phyloP scores from a whole-genome alignment of 1,140 invertebrate species.

The Cydia amplana region DNA sequence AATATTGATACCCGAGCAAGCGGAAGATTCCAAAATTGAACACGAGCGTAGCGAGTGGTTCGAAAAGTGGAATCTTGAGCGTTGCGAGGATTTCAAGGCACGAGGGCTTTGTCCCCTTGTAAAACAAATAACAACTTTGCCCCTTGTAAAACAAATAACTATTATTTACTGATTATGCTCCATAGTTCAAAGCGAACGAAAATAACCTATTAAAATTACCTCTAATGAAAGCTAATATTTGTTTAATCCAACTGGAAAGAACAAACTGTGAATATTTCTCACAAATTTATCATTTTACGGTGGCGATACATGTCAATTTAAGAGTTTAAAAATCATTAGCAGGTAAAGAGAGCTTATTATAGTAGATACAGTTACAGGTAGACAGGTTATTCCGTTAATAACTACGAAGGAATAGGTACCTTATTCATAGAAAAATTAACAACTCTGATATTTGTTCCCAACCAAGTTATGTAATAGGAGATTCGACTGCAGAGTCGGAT shows the following conservation, averaged over 20 bases:
- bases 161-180: not conserved
- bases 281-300: not conserved
- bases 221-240: not conserved
- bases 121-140: too few species aligned
- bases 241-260: not conserved
- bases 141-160: too few species aligned
- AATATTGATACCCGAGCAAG: too few species aligned
- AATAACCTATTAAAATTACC: not conserved
- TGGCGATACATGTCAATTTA: not conserved
- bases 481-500: conserved; percentile 4
- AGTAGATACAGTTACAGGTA: not conserved
- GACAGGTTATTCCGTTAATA: not conserved
- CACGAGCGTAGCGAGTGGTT: too few species aligned
- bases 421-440: not conserved
- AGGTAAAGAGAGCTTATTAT: not conserved
- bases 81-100: too few species aligned
- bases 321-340: not conserved
- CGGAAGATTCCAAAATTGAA: too few species aligned
- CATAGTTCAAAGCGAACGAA: not conserved
- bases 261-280: not conserved
- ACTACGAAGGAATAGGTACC: not conserved
- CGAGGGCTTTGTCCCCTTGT: too few species aligned
- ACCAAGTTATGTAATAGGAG: conserved; percentile 16
- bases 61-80: too few species aligned
- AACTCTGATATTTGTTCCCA: not conserved